phyloP scores from a whole-genome alignment of 1,140 invertebrate species.

The Acromyrmex charruanus region DNA sequence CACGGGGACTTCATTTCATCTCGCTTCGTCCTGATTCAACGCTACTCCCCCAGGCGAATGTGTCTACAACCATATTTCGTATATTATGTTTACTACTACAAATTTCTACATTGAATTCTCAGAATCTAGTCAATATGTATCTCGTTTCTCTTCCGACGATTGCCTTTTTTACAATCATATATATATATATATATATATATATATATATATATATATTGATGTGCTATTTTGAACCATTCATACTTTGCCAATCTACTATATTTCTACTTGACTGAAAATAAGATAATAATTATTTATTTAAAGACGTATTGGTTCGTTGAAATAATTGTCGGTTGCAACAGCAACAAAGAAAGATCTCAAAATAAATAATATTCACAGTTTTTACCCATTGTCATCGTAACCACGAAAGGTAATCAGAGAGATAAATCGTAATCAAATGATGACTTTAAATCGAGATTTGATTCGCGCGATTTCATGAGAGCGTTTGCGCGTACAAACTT shows the following conservation, averaged over 20 bases:
- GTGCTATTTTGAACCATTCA: background rate
- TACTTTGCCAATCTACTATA: background rate
- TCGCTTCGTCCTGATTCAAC: slow-evolving; percentile 43
- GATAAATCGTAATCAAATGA: slow-evolving; percentile 20
- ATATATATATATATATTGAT: too few relatives aligned
- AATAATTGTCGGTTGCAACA: background rate
- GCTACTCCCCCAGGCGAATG: slow-evolving; percentile 47
- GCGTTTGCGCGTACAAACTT: slow-evolving; percentile 30
- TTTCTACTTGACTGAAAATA: background rate
- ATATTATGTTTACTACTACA: slow-evolving; percentile 24
- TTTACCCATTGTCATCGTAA: slow-evolving; percentile 7
- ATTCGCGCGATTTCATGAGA: slow-evolving; percentile 33
- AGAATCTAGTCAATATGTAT: background rate
- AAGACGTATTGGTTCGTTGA: background rate
- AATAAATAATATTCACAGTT: background rate
- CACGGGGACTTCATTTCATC: slow-evolving; percentile 64
- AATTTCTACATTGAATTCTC: slow-evolving; percentile 51
- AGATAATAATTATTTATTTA: background rate
- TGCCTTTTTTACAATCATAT: background rate
- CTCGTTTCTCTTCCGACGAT: background rate
- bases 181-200: too few relatives aligned
- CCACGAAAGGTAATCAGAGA: background rate
- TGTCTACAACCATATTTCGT: slow-evolving; percentile 50
- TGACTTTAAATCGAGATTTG: slow-evolving; percentile 49
- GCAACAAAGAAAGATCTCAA: background rate